Base-by-base conservation (phyloP, 2,888 invertebrate species). In the Coleophora deauratella region DNA sequence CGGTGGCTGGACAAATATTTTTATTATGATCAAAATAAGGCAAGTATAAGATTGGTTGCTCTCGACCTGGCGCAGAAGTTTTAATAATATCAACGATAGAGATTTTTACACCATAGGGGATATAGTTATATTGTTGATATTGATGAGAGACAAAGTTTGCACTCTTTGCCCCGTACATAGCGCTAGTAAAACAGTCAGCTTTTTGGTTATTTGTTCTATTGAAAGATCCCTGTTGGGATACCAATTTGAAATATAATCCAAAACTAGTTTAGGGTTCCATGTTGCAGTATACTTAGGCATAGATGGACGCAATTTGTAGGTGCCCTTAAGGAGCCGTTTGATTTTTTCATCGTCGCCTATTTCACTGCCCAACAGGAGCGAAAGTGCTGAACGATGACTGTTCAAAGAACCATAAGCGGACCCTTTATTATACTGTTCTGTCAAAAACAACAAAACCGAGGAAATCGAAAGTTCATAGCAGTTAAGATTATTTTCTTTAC, bases 391-490 rank as follows among this genome's bases (percentile, higher is more conserved):
- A 9, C 28, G 28, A 9, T 28, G 28, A 28, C 9, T 28, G 33
- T 52, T 48, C 9, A 52, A 21, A 27, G 42, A 43, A 9, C 47
- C 46, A 32, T 45, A 51, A 9, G 49, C 42, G 27, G 40, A 42
- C 13, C 40, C 42, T 8, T 37, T 34, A 15, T 43, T 34, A 35
- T 41, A 47, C 33, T 41, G 41, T 21, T 35, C 9, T 6, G 21
- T 40, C n/a, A 47, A 35, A 39, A 47, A 41, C 13, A 12, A 14
- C 14, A 39, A 30, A 38, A 37, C 34, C 21, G 11, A 35, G 27
- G 11, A 11, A 10, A 14, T 38, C 7, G 28, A 41, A 31, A 15
- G 9, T 27, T 35, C 11, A 31, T 37, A 27, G 10, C 32, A 32
- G 31, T 42, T 30, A 37, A 12, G 2, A 7, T 11, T 37, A 14